phyloP scores from a whole-genome alignment of 2,113 vertebrate species.

The Pluvianellus socialis region DNA sequence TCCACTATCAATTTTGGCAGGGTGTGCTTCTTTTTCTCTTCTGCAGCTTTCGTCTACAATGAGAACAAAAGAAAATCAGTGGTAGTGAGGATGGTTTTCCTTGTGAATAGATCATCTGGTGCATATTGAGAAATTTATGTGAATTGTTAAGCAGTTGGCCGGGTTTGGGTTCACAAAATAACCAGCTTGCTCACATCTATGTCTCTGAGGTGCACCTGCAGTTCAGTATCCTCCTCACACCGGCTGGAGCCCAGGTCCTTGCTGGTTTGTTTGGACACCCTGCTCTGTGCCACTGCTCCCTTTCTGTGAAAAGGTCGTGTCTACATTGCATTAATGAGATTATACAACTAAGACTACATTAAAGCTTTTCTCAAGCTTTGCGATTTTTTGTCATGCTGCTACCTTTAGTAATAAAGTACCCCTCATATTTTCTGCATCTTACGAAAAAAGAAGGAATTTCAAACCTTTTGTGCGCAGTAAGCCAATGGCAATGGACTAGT shows the following conservation, averaged over 20 bases:
- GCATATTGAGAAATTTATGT: background rate
- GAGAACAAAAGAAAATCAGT: background rate
- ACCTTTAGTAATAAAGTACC: background rate
- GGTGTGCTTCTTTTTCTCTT: background rate
- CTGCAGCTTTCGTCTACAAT: background rate
- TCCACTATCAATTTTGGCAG: background rate
- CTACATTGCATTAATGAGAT: background rate
- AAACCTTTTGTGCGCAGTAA: background rate
- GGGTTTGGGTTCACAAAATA: background rate
- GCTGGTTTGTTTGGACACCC: fast-evolving
- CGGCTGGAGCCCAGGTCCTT: background rate
- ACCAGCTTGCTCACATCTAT: fast-evolving
- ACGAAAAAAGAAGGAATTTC: background rate
- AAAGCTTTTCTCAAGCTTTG: background rate
- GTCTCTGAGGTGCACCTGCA: background rate
- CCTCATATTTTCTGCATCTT: background rate
- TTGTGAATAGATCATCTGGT: background rate
- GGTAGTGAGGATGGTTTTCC: background rate
- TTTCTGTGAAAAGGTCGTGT: background rate
- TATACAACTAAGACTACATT: background rate
- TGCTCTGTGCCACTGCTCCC: background rate
- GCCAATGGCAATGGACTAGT: background rate
- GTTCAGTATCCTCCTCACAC: background rate
- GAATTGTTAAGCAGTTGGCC: background rate
- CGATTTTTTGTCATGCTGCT: background rate